Evolutionary conservation across 2,797 vertebrate species (phyloP), one percentile per base, ranked within the genome.

Genomic region (Fringilla coelebs): DNA sequence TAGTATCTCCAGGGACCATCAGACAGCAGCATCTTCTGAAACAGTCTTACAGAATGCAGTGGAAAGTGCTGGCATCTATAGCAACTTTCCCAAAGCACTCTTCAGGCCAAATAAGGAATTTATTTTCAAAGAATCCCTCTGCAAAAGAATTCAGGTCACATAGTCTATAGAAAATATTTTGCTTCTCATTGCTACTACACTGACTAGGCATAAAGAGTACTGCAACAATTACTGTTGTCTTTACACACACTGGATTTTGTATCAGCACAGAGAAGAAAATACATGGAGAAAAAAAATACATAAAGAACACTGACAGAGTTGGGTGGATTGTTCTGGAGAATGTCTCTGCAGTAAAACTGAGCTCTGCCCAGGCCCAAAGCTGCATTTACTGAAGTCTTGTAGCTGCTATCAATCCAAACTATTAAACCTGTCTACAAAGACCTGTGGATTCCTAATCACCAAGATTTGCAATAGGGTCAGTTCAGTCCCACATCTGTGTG

Each of bases 31-130:
- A 31, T 46, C 79, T 75, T 67, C 61, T 83, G 72, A 77, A 95
- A 73, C 11, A 74, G 46, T 41, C 76, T 83, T n/a, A 63, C 34
- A 75, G 79, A 85, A 73, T 10, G 28, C 78, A 90, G 36, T 77
- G 62, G 49, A 26, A 94, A 92, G 54, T 89, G 61, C 57, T 89
- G 87, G 65, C 88, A 87, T 92, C 78, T 85, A 40, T 9, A 87
- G n/a, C 68, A 79, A 67, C n/a, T 34, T 86, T 88, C 32, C 51
- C 72, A 89, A 88, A 41, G 68, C 79, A 83, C 38, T 85, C 46
- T 72, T 80, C 79, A 84, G 68, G 82, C 90, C 92, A 90, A 95
- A 97, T 94, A 92, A 91, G 92, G 84, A 96, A 91, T 84, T 96
- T 85, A n/a, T 95, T 92, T 89, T 76, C 81, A 76, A 79, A 81